Base-by-base conservation (phyloP, 2,888 invertebrate genomes). In the Campoplex nolae region DNA sequence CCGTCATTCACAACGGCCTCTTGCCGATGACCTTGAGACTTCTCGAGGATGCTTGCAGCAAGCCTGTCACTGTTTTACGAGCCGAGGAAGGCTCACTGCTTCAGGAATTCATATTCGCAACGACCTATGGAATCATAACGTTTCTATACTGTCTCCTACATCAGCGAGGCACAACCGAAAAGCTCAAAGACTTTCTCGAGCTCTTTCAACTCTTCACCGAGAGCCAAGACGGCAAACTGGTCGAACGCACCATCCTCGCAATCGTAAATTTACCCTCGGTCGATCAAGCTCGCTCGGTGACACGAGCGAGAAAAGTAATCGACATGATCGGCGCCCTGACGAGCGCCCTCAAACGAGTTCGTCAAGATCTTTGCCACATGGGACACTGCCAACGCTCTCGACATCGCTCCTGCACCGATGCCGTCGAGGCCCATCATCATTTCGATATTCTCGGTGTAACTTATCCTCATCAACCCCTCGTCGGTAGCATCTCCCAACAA, bases 1-100 rank as follows among this genome's bases (percentile, higher is more conserved):
- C 94, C 3, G 94, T 96, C 4, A 96, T 96, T 68, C 95, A 96
- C 89, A 96, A 95, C 90, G 96, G 96, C 0, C 95, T 96, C 42
- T 90, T 96, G n/a, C 96, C 96, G 3, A 96, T 96, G 95, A 95
- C 96, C 65, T 93, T 96, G 11, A 94, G 96, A 86, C 93, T 96
- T 62, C 91, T 96, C 23, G 96, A 96, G 90, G 96, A 96, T 84
- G 95, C 95, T 1, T 93, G 95, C 75, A 90, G 92, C 62, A 94
- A 93, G 76, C 92, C 93, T 11, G 88, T 89, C 0, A 58, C 70
- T 0, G 85, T 88, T 2, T 18, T 87, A 8, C 90, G 89, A 0
- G 88, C 90, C 0, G 93, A 94, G 84, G 96, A 96, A 91, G 95
- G 95, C 13, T 94, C 95, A 32, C 94, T 95, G 88, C 91, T 95